Base-by-base conservation (phyloP, 2,113 vertebrate species). In the Lepidothrix coronata region DNA sequence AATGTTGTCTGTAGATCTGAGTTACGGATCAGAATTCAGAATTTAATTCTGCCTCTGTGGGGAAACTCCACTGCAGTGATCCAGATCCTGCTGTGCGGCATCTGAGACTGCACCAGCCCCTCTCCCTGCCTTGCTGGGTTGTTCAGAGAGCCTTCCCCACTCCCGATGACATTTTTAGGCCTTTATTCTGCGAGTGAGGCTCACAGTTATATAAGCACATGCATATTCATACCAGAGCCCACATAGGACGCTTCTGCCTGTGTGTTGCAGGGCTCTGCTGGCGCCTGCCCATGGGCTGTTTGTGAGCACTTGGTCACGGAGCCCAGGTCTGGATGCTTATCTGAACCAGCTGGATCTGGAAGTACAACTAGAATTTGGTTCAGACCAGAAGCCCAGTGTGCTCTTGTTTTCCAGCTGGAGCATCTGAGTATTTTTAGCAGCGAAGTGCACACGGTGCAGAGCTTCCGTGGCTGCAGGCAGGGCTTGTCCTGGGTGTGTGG, bases 261-360 rank as follows among this genome's bases (percentile, higher is more conserved):
- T 46, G n/a, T 8, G 0, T 28, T 0, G 6, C 17, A 6, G 77
- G 48, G 66, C 85, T 84, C 79, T 73, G 57, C 5, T 5, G 58
- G 68, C 72, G 59, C 31, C 68, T 23, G 75, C 88, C 76, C 63
- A 9, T 5, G 35, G 51, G n/a, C 15, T 55, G 25, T 30, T 91
- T 48, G 43, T 14, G 55, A 55, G 28, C 72, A 3, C 46, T 49
- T 61, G 0, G 37, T 88, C 85, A 57, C 1, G 2, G 88, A 10
- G 48, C 30, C 39, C 8, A 39, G 54, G 39, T 72, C 63, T 75
- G 94, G 92, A 75, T 90, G 76, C 57, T 91, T 92, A 87, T 93
- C 95, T 92, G 65, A 78, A 33, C 89, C 4, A 18, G 76, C 4
- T 91, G 57, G 80, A 75, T 89, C 94, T 78, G 91, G 91, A 73